Evolutionary conservation across 2,113 vertebrate genomes (phyloP).

Genomic region (Polypterus bichir): DNA sequence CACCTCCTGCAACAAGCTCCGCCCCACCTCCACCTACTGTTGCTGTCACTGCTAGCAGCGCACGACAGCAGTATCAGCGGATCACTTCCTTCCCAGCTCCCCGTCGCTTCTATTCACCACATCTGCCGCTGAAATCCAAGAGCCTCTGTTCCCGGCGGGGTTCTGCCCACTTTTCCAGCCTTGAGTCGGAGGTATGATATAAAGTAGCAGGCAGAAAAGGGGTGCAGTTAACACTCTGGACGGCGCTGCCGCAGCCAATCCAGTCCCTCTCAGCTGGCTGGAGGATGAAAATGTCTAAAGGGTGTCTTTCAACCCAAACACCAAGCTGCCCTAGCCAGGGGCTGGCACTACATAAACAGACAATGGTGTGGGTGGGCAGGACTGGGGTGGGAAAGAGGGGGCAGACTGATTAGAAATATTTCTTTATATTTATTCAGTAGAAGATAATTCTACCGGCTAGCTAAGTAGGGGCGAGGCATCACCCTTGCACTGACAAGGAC

Average conservation of each 20-base stretch:
- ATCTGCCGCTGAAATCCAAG: slow-evolving; percentile 65
- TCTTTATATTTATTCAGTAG: too few species aligned
- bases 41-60: slow-evolving; percentile 51
- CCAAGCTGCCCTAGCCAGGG: too few species aligned
- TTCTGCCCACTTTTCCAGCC: slow-evolving; percentile 84
- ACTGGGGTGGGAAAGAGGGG: too few species aligned
- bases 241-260: not conserved
- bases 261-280: not conserved
- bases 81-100: slow-evolving; percentile 57
- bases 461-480: too few species aligned
- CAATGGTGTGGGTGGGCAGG: too few species aligned
- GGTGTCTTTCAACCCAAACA: not conserved
- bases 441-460: too few species aligned
- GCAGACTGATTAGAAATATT: too few species aligned
- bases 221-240: too few species aligned
- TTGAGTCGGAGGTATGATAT: slow-evolving; percentile 87
- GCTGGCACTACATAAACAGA: too few species aligned
- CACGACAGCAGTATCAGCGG: slow-evolving; percentile 66
- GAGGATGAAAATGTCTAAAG: not conserved
- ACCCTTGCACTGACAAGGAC: too few species aligned
- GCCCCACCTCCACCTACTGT: slow-evolving; percentile 34
- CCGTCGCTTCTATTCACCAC: slow-evolving; percentile 55
- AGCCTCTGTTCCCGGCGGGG: slow-evolving; percentile 76
- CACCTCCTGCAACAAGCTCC: not conserved
- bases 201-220: not conserved